These are phyloP conservation scores for Cistogaster globosa DNA, from an alignment of 2,888 invertebrate genomes.

Conservation along the genomic window DNA sequence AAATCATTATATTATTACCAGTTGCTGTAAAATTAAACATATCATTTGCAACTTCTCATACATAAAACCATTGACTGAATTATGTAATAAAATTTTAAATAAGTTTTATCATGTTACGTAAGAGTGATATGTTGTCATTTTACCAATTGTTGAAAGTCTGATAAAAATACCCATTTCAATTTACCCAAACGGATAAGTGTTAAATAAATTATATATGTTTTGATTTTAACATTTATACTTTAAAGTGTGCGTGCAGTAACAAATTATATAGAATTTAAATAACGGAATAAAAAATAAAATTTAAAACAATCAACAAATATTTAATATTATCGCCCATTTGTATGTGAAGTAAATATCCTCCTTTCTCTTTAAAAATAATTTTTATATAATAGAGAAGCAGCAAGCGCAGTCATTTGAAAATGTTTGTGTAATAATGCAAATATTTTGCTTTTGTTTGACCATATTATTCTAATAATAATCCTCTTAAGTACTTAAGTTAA, in stretches of 20 bases:
- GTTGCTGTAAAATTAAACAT: no score
- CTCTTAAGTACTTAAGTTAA: slow-evolving; percentile 61
- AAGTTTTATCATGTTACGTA: no score
- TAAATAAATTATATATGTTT: slow-evolving; percentile 19
- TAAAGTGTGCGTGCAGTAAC: not conserved
- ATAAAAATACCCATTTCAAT: not conserved
- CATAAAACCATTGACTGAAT: no score
- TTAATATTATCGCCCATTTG: not conserved
- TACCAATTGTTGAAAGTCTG: no score
- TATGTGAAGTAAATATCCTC: not conserved
- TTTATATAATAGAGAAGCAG: not conserved
- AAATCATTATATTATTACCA: no score
- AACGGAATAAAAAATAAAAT: not conserved
- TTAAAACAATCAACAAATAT: not conserved
- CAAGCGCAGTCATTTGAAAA: not conserved
- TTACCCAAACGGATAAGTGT: slow-evolving; percentile 26
- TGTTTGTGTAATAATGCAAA: slow-evolving; percentile 6
- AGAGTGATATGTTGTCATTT: no score
- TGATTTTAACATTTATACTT: not conserved
- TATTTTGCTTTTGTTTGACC: slow-evolving; percentile 23
- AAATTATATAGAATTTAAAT: not conserved
- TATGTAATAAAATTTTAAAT: no score
- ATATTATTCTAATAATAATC: slow-evolving; percentile 49
- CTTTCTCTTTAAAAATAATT: not conserved
- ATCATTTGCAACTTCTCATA: no score